Conservation (phyloP, 2,888 invertebrate genomes). For the Tenthredo notha region DNA sequence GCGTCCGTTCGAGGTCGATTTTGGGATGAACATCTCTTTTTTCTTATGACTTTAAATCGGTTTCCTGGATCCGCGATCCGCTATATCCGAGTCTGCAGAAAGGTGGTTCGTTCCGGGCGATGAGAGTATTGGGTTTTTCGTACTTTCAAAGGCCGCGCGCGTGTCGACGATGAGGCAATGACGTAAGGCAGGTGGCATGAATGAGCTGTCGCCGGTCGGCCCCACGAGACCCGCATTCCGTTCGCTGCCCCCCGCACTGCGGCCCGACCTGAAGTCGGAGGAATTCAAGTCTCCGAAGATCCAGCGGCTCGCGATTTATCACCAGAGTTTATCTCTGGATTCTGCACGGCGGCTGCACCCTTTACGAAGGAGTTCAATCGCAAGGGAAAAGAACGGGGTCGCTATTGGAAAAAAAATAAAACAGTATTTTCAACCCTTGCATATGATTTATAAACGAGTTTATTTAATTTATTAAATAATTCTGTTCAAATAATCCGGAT, state of each 20-base stretch:
- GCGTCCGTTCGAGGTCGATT: no score
- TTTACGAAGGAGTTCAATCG: not conserved
- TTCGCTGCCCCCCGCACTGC: constrained; percentile 59
- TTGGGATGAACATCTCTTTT: no score
- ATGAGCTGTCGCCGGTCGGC: constrained; percentile 61
- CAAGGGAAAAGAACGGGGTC: not conserved
- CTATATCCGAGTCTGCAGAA: not conserved
- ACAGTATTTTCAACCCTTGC: not conserved
- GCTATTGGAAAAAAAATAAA: not conserved
- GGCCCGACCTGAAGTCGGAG: constrained; percentile 13
- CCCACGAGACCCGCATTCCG: constrained; percentile 63
- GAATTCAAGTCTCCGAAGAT: constrained; percentile 39
- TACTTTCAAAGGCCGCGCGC: constrained; percentile 47
- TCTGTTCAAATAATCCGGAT: not conserved
- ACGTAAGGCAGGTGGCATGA: constrained; percentile 65
- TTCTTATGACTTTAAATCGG: not conserved
- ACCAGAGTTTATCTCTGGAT: not conserved
- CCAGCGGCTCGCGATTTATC: constrained; percentile 19
- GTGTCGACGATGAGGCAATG: constrained; percentile 54
- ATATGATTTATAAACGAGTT: not conserved
- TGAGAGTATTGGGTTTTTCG: constrained; percentile 22
- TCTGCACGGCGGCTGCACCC: not conserved
- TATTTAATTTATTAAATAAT: not conserved
- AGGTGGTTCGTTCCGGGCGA: not conserved
- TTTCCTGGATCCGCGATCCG: not conserved